A percentile compares a stretch with the other conserved stretches of the same genome.
These are phyloP conservation scores for Regulus satrapa DNA, from an alignment of 2,113 vertebrate genomes.

Conservation along the genomic window DNA sequence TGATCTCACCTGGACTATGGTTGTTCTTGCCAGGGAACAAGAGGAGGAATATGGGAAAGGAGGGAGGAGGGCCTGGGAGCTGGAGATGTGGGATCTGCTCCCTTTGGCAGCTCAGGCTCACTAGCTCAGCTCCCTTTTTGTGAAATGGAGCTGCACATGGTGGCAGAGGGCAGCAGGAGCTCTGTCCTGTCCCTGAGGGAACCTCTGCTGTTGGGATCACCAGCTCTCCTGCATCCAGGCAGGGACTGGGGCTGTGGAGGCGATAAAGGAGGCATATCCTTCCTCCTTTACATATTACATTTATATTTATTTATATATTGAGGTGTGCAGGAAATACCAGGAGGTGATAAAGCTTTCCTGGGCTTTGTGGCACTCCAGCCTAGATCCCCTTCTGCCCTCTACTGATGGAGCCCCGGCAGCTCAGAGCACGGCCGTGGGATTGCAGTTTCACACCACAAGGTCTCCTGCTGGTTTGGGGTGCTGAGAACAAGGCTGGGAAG, in stretches of 20 bases:
- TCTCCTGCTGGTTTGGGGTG: not conserved
- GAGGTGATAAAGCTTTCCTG: not conserved
- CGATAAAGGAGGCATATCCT: too few species aligned
- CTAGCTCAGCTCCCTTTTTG: not conserved
- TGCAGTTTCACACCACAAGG: not conserved
- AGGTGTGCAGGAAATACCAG: too few species aligned
- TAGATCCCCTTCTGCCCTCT: constrained; percentile 22
- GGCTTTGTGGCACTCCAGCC: not conserved
- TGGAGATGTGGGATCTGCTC: not conserved
- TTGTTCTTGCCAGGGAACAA: not conserved
- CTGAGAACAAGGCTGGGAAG: not conserved
- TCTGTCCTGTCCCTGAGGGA: not conserved
- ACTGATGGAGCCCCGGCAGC: not conserved
- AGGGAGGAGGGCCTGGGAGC: not conserved
- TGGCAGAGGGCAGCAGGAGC: not conserved
- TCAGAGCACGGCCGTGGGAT: rapidly evolving
- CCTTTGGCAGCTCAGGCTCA: not conserved
- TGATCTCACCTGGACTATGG: not conserved
- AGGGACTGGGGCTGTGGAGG: not conserved
- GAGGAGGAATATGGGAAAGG: not conserved
- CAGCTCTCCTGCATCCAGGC: not conserved
- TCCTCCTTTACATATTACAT: too few species aligned
- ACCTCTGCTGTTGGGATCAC: not conserved
- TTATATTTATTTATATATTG: too few species aligned
- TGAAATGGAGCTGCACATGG: not conserved